These are phyloP conservation scores for Drosophila meridiana DNA, from an alignment of 2,888 invertebrate species.

Conservation along the genomic window DNA sequence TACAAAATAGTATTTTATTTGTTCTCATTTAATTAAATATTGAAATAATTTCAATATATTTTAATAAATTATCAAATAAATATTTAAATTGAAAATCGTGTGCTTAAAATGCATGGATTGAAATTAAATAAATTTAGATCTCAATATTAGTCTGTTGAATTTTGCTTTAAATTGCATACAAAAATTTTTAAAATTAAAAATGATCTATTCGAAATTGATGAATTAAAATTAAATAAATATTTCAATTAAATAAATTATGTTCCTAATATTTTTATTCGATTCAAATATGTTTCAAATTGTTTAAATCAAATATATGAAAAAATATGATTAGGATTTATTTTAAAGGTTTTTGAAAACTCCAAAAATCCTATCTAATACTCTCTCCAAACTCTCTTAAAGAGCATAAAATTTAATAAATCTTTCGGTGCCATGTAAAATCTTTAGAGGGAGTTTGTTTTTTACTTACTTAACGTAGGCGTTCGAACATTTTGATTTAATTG, in stretches of 20 bases:
- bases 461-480: conserved; percentile 6
- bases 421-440: neutral
- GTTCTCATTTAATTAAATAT: too few species aligned
- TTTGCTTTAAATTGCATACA: too few species aligned
- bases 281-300: neutral
- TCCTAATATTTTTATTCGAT: neutral
- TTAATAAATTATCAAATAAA: neutral
- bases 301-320: neutral
- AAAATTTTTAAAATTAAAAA: too few species aligned
- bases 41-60: too few species aligned
- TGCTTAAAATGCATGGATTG: too few species aligned
- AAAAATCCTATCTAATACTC: neutral
- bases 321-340: neutral
- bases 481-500: conserved; percentile 56
- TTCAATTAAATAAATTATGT: neutral
- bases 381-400: neutral
- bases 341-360: too few species aligned
- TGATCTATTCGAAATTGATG: too few species aligned
- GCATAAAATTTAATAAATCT: conserved; percentile 29
- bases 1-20: too few species aligned
- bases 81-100: neutral
- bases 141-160: too few species aligned
- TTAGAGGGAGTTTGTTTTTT: neutral
- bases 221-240: neutral
- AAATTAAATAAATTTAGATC: too few species aligned